Conservation (phyloP, 1,140 invertebrate species). For the Drosophila melanogaster region DNA sequence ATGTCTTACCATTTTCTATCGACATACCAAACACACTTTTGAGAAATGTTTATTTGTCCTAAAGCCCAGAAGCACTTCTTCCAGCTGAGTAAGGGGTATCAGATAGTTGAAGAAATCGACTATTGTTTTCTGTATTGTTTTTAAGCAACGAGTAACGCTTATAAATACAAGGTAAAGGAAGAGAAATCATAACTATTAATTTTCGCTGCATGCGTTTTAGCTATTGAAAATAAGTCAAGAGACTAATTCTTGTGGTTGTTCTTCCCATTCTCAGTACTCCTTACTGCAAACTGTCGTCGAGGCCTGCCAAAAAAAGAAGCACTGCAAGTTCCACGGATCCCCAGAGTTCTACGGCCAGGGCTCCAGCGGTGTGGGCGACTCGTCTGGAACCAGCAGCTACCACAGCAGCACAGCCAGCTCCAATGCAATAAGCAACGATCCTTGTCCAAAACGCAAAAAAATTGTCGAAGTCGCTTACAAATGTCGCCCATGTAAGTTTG, state of each 20-base stretch:
- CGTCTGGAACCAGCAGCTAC: constrained; percentile 77
- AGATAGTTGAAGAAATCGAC: not conserved
- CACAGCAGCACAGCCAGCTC: constrained; percentile 77
- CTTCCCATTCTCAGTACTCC: constrained; percentile 89
- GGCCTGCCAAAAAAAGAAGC: constrained; percentile 94
- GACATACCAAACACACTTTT: no score
- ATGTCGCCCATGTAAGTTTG: constrained; percentile 96
- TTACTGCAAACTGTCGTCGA: constrained; percentile 96
- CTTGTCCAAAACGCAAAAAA: constrained; percentile 93
- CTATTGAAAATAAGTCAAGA: not conserved
- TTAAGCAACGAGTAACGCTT: not conserved
- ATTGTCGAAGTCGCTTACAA: constrained; percentile 97
- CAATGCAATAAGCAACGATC: constrained; percentile 86
- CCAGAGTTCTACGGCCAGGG: constrained; percentile 90
- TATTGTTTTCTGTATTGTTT: not conserved
- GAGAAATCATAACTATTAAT: not conserved
- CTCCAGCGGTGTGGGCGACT: constrained; percentile 74
- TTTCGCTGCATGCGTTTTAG: no score
- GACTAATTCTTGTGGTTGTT: constrained; percentile 50
- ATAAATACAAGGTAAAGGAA: no score
- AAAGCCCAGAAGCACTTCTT: no score
- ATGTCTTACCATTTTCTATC: no score
- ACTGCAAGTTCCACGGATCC: constrained; percentile 94
- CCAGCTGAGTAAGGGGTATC: no score
- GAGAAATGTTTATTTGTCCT: no score